A percentile compares a stretch with the other conserved stretches of the same genome.
Conservation (phyloP, 2,113 vertebrate genomes). For the Arvicanthis niloticus region DNA sequence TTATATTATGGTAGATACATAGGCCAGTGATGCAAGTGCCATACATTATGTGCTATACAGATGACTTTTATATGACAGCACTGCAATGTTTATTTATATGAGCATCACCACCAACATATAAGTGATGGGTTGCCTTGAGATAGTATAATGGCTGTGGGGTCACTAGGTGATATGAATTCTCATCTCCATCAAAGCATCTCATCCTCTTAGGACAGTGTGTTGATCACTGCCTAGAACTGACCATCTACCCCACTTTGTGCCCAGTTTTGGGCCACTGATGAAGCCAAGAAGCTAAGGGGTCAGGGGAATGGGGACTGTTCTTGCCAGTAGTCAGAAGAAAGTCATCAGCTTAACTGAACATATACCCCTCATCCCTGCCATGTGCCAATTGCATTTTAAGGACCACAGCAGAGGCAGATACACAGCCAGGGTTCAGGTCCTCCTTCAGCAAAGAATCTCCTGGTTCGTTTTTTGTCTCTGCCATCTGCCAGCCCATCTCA, state of each 20-base stretch:
- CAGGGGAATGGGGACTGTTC: not conserved
- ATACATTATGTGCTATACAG: not conserved
- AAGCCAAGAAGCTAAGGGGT: not conserved
- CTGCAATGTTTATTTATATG: not conserved
- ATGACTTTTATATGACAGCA: not conserved
- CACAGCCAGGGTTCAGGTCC: not conserved
- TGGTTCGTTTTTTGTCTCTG: conserved; percentile 60
- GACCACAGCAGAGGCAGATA: not conserved
- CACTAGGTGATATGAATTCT: not conserved
- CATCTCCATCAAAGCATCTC: not conserved
- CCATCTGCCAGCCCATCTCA: conserved; percentile 78
- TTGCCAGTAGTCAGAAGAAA: not conserved
- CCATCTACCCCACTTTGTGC: conserved; percentile 54
- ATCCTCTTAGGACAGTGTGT: not conserved
- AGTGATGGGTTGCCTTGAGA: not conserved
- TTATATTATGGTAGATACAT: not conserved
- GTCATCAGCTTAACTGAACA: no score
- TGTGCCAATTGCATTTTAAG: not conserved
- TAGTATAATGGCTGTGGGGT: not conserved
- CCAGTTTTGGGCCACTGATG: not conserved
- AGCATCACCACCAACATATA: not conserved
- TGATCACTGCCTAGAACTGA: not conserved
- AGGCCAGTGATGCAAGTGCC: not conserved
- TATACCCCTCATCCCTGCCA: not conserved
- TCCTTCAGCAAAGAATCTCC: conserved; percentile 49